Base-by-base conservation (phyloP, 2,113 vertebrate species). In the Nettapus auritus region DNA sequence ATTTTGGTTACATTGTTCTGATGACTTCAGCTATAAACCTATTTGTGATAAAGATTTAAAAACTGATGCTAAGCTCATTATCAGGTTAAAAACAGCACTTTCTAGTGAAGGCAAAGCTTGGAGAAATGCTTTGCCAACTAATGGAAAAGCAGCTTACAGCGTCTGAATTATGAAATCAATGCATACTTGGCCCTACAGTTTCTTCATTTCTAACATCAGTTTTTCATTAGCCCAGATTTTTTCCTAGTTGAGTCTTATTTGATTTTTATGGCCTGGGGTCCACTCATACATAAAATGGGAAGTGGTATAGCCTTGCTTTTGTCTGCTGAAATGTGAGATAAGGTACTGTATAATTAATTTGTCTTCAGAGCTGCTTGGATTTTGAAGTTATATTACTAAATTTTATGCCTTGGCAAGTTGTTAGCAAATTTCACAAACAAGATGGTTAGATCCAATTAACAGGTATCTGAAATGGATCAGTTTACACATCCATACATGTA, bases 191-290 rank as follows among this genome's bases (percentile, higher is more conserved):
- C 67, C 77, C 44, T 89, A 50, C 26, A 52, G n/a, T 77, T 94
- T 89, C 64, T 83, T 86, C 17, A 64, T 89, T 92, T 89, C n/a
- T 90, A 50, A 70, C 60, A 38, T 74, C 73, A 91, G 80, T 28
- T 95, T 93, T 96, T 90, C 73, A 92, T 92, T 90, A 94, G 25
- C 22, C 25, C 25, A 90, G 55, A 18, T 80, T 95, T 94, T 92
- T 93, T 83, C 53, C 63, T 83, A 80, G 46, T 83, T 83, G 71
- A 88, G 46, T 74, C 67, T 91, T 83, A 81, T 46, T 95, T 80
- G 87, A 82, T 63, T 95, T 89, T 91, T 85, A 86, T 71, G 77
- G 59, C 80, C 55, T 42, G 8, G 55, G 71, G 36, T 95, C 64
- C 86, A 88, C 75, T 83, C 64, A 90, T n/a, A 90, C 26, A 62